Base-by-base conservation (phyloP, 2,113 vertebrate species). In the Vulpes lagopus region DNA sequence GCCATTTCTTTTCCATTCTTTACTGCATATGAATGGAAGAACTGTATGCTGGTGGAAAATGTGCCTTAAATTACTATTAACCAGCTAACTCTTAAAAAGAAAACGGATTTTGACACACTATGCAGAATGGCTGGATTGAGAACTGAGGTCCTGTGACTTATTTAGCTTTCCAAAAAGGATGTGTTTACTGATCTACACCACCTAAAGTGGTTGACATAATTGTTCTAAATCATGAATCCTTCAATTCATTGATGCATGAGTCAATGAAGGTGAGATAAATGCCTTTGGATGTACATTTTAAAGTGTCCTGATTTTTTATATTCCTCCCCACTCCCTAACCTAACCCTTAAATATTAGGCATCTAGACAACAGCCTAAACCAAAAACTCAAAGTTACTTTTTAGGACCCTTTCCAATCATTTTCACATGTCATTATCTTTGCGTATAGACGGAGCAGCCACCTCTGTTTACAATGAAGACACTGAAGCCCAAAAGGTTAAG, bases 401-500 rank as follows among this genome's bases (percentile, higher is more conserved):
- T 16, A 60, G 91, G 79, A 38, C 27, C 3, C 30, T 78, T 81
- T 57, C 49, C 35, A 93, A 25, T 89, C 60, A 91, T 91, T 95
- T 85, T 69, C n/a, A 89, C 25, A 20, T 79, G 35, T 76, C 30
- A 84, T 95, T 59, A 57, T 71, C 25, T 93, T 35, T 92, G 69
- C 20, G 27, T 71, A 27, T 94, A 60, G 53, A 80, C 60, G 76
- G 73, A 83, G 55, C 22, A 95, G 53, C 59, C 60, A 84, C 83
- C 49, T 92, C 90, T 96, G 49, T 96, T 96, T 88, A 94, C 67
- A 96, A 90, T 1, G 2, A 92, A 59, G 85, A 96, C 57, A 32
- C 23, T 11, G 19, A 97, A 92, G 65, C 81, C 65, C 76, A 64
- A 95, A 96, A 92, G 64, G 49, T 95, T 84, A 96, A 79, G 35